phyloP scores from a whole-genome alignment of 2,888 invertebrate genomes.

The Melanostoma scalare region DNA sequence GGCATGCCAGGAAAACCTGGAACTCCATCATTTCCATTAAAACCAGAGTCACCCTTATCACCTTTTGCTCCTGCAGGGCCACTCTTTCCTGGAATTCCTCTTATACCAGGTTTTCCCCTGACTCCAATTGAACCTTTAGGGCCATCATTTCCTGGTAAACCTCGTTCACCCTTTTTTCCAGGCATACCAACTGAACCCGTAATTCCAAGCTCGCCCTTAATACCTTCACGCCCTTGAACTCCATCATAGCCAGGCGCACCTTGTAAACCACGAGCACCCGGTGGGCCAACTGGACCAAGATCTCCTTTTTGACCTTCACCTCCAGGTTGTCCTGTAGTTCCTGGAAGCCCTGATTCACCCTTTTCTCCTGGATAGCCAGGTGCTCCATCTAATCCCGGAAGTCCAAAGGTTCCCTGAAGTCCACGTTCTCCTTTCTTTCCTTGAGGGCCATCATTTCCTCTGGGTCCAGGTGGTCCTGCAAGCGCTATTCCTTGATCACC shows the following conservation, averaged over 20 bases:
- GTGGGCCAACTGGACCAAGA: constrained; percentile 83
- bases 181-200: constrained; percentile 82
- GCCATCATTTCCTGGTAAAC: constrained; percentile 87
- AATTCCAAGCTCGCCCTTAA: constrained; percentile 84
- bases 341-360: constrained; percentile 87
- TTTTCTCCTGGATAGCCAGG: constrained; percentile 89
- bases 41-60: constrained; percentile 85
- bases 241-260: constrained; percentile 87
- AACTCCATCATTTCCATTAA: constrained; percentile 83
- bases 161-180: constrained; percentile 85
- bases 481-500: constrained; percentile 87
- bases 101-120: constrained; percentile 85
- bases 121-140: constrained; percentile 87
- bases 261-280: constrained; percentile 82
- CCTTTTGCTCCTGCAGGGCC: constrained; percentile 86
- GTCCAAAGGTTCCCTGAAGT: constrained; percentile 20
- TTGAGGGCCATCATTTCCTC: constrained; percentile 83
- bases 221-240: constrained; percentile 84
- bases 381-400: constrained; percentile 85
- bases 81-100: constrained; percentile 84
- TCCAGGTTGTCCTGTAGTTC: constrained; percentile 81
- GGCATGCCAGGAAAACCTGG: constrained; percentile 85
- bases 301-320: constrained; percentile 84
- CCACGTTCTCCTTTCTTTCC: constrained; percentile 81
- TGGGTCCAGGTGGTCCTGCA: constrained; percentile 85